These are phyloP conservation scores for Synergus gifuensis DNA, from an alignment of 2,888 invertebrate genomes.

Conservation along the genomic window DNA sequence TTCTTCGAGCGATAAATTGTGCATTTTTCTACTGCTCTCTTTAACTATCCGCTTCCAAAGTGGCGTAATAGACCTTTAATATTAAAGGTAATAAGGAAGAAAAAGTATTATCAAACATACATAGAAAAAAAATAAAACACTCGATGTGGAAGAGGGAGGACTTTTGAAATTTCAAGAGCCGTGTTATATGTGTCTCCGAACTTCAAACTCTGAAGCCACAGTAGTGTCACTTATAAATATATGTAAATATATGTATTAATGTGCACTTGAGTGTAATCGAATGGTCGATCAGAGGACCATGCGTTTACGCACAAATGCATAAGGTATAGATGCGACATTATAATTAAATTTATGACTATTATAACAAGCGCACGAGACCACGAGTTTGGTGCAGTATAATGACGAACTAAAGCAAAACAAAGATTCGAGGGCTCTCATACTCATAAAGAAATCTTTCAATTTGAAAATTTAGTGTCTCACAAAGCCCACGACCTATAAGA, in stretches of 20 bases:
- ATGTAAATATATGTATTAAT: neutral
- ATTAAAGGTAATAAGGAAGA: neutral
- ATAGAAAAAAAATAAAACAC: neutral
- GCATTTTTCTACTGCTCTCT: conserved; percentile 14
- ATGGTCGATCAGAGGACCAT: neutral
- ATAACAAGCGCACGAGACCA: neutral
- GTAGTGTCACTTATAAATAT: neutral
- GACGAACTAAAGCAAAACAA: neutral
- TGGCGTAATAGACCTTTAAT: neutral
- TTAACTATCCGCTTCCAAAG: conserved; percentile 5
- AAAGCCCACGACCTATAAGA: neutral
- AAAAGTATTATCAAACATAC: neutral
- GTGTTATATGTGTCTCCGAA: neutral
- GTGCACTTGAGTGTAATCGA: neutral
- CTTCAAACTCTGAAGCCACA: neutral
- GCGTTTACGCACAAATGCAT: neutral
- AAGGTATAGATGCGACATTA: conserved; percentile 2
- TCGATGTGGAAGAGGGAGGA: neutral
- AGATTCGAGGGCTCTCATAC: neutral
- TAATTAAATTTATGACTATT: conserved; percentile 6
- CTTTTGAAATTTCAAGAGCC: neutral
- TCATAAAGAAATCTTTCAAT: neutral
- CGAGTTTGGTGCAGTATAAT: neutral
- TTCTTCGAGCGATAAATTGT: neutral
- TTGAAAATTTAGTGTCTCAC: neutral